Evolutionary conservation across 2,797 vertebrate species (phyloP).

Genomic region (Coregonus ussuriensis): DNA sequence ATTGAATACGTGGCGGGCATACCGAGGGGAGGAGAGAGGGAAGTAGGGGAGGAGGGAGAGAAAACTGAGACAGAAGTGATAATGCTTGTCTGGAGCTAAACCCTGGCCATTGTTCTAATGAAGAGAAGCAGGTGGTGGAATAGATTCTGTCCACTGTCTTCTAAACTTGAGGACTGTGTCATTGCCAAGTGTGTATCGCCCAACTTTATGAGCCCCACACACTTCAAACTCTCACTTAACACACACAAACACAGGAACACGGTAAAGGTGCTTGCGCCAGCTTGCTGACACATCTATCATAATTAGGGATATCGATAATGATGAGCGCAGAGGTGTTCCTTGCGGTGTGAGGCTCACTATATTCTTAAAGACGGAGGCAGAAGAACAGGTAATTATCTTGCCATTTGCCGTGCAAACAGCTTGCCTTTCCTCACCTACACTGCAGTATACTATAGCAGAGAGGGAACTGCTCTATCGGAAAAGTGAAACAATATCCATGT

Average conservation of each 20-base stretch:
- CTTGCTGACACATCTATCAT: slow-evolving; percentile 29
- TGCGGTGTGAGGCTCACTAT: background rate
- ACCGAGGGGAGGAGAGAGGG: slow-evolving; percentile 13
- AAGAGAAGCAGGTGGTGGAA: slow-evolving; percentile 49
- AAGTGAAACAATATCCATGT: no score
- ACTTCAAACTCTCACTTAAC: no score
- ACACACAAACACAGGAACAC: background rate
- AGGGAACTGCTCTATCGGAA: background rate
- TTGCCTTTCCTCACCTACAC: background rate
- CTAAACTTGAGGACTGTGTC: slow-evolving; percentile 38
- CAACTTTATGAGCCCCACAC: background rate
- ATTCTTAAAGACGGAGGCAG: slow-evolving; percentile 15
- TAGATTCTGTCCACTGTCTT: slow-evolving; percentile 55
- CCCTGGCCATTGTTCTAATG: slow-evolving; percentile 24
- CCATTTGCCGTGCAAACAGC: background rate
- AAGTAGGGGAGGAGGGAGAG: background rate
- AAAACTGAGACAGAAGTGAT: background rate
- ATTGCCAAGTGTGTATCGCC: background rate
- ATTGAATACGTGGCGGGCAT: slow-evolving; percentile 72
- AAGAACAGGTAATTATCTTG: slow-evolving; percentile 5
- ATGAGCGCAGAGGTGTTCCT: slow-evolving; percentile 22
- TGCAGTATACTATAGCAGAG: background rate
- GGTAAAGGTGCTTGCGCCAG: background rate
- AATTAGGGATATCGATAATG: slow-evolving; percentile 36
- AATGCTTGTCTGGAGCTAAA: slow-evolving; percentile 16